Evolutionary conservation across 1,140 invertebrate species (phyloP), one percentile per base, ranked within the genome.

Genomic region (Mesaphorura yosii): DNA sequence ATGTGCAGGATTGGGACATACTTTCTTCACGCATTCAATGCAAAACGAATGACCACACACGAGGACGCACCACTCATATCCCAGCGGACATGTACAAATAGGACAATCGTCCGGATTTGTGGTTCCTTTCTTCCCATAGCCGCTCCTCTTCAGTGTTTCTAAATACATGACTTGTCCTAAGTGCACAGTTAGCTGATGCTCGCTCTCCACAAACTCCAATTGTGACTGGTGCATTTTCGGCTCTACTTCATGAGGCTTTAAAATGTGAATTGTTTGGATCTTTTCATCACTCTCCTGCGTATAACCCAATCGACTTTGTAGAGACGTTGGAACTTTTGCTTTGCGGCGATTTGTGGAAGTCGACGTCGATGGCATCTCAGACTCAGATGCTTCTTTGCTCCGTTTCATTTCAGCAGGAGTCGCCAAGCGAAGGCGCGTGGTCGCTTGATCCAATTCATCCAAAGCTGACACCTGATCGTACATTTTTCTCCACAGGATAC

Each of bases 361-460:
- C 22, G 10, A 63, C 58, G 39, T 60, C 61, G 39, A 5, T 22
- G 25, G 3, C 28, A 31, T 64, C 51, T 38, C 37, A 22, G 23
- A n/a, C n/a, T n/a, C n/a, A n/a, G n/a, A n/a, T n/a, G n/a, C n/a
- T n/a, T n/a, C n/a, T n/a, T n/a, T 44, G 64, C 64, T 53, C 75
- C 75, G 39, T 68, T 69, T n/a, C n/a, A 10, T 34, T 66, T 66
- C 39, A 68, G 65, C n/a, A 73, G 68, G 6, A 79, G 55, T 22
- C n/a, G 48, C 26, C 14, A 59, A n/a, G 49, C 76, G 65, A 19
- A 86, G 68, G 34, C 82, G 67, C 37, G 78, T 75, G 56, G 80
- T 83, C 22, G 81, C 82, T 78, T 86, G 85, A 57, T 76, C 75
- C 25, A 87, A 63, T 69, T 88, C 84, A 70, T 87, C 84, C 39